These are phyloP conservation scores for Enoplolaimus lenunculus DNA, from an alignment of 2,888 invertebrate species.

Conservation along the genomic window DNA sequence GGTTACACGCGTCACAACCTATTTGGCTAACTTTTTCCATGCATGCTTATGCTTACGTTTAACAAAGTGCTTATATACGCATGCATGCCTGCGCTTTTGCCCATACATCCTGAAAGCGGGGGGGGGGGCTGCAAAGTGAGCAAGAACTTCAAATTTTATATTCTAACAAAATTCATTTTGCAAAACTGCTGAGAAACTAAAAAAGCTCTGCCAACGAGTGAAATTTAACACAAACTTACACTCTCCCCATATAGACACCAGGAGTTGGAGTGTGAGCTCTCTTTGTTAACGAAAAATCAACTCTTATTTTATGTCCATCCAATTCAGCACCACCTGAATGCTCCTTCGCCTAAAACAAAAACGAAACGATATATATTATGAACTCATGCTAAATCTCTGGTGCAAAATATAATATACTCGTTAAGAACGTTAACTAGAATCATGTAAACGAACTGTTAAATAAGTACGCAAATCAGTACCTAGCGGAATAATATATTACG, in stretches of 20 bases:
- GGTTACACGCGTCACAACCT: no score
- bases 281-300: constrained; percentile 34
- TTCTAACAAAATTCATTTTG: not conserved
- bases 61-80: no score
- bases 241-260: constrained; percentile 34
- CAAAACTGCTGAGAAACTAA: not conserved
- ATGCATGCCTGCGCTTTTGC: no score
- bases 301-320: constrained; percentile 32
- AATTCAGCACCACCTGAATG: constrained; percentile 24
- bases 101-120: no score
- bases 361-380: constrained; percentile 1
- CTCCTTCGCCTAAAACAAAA: constrained; percentile 25
- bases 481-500: no score
- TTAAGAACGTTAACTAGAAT: no score
- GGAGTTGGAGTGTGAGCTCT: constrained; percentile 35
- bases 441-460: no score
- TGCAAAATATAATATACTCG: no score
- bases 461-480: no score
- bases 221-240: constrained; percentile 11
- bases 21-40: no score
- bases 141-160: not conserved
- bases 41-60: no score
- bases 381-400: no score
- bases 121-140: not conserved
- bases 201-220: not conserved